These are phyloP conservation scores for Drosophila tripunctata DNA, from an alignment of 2,888 invertebrate species.

Conservation along the genomic window DNA sequence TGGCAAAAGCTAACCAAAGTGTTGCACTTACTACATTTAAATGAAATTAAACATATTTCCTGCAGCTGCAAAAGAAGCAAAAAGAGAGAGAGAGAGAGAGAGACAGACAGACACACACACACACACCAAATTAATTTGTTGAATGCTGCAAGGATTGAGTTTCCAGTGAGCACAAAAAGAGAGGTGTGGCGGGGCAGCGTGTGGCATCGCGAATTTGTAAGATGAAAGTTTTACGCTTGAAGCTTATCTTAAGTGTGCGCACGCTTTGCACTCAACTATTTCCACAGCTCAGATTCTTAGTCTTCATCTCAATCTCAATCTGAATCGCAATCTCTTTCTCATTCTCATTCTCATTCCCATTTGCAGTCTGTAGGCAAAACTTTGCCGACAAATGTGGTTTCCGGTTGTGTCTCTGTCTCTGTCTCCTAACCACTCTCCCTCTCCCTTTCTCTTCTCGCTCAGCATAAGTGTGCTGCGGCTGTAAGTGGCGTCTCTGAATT, in stretches of 20 bases:
- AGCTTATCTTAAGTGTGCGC: slow-evolving; percentile 78
- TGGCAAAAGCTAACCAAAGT: slow-evolving; percentile 69
- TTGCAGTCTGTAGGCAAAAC: slow-evolving; percentile 48
- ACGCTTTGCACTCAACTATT: slow-evolving; percentile 77
- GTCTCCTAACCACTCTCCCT: too few species aligned
- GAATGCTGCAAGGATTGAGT: slow-evolving; percentile 53
- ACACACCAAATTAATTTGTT: slow-evolving; percentile 72
- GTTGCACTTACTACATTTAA: slow-evolving; percentile 76
- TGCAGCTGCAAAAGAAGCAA: slow-evolving; percentile 59
- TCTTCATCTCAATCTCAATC: slow-evolving; percentile 1
- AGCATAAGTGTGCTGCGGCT: slow-evolving; percentile 51
- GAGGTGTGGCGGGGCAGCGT: not conserved
- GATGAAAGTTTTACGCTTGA: slow-evolving; percentile 75
- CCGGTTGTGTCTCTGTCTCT: slow-evolving; percentile 27
- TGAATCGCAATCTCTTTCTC: not conserved
- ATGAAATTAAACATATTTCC: slow-evolving; percentile 78
- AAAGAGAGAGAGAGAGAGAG: slow-evolving; percentile 3
- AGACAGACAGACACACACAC: slow-evolving; percentile 23
- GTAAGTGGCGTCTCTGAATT: slow-evolving; percentile 74
- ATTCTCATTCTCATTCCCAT: not conserved
- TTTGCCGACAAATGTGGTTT: slow-evolving; percentile 66
- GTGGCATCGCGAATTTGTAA: slow-evolving; percentile 61
- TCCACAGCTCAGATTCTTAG: slow-evolving; percentile 21
- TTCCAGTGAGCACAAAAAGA: not conserved
- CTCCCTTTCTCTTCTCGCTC: too few species aligned